Conservation (phyloP, 2,797 vertebrate genomes). For the Hydrophis major region DNA sequence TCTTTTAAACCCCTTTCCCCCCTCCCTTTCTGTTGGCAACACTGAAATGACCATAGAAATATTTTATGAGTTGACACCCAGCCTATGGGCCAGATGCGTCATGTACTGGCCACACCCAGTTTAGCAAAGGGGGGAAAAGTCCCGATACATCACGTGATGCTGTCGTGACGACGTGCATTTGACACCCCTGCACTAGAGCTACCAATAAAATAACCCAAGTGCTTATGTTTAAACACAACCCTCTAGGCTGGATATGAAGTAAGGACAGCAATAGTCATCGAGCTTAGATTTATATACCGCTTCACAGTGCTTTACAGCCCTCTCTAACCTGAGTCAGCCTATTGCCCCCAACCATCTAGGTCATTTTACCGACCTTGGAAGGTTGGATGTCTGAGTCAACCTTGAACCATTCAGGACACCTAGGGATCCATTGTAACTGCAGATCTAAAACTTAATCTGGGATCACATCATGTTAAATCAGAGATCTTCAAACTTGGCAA, state of each 20-base stretch:
- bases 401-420: neutral
- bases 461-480: neutral
- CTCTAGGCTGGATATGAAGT: neutral
- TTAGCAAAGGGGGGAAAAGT: too few species aligned
- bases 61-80: too few species aligned
- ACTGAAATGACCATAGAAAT: too few species aligned
- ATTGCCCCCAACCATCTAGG: neutral
- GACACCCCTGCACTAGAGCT: neutral
- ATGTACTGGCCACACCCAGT: too few species aligned
- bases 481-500: too few species aligned
- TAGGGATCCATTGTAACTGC: neutral
- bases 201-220: neutral
- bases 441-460: neutral
- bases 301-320: neutral
- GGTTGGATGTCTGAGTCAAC: neutral
- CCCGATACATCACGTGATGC: accelerated
- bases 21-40: too few species aligned
- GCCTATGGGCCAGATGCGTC: too few species aligned
- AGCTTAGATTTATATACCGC: neutral
- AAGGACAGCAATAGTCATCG: neutral
- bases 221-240: neutral
- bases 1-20: too few species aligned
- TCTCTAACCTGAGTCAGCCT: neutral
- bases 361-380: neutral
- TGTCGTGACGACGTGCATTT: too few species aligned